A percentile compares a stretch with the other conserved stretches of the same genome.
Evolutionary conservation across 2,797 vertebrate species (phyloP).

Genomic region (Holocentrus rufus): DNA sequence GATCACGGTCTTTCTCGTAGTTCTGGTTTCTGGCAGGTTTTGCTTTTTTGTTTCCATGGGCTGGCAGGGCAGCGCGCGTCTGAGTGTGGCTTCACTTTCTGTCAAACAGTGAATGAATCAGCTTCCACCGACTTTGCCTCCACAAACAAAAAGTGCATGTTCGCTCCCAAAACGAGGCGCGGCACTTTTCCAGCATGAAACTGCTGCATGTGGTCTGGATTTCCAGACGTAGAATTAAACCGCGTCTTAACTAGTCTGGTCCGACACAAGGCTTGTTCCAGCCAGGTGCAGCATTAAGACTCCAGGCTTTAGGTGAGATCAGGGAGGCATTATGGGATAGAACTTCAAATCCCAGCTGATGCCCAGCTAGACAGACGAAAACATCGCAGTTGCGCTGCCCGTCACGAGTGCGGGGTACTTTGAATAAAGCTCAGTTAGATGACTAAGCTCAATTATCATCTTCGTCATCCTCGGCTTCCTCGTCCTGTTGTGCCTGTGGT

Average conservation of each 20-base stretch:
- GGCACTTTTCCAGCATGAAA: conserved; percentile 18
- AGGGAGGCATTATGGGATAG: conserved; percentile 16
- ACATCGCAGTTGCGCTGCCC: conserved; percentile 10
- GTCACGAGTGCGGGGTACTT: conserved; percentile 39
- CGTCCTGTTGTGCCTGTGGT: conserved; percentile 19
- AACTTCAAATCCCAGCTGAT: conserved; percentile 19
- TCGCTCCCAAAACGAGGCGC: not conserved
- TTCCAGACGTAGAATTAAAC: conserved; percentile 63
- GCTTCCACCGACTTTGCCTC: not conserved
- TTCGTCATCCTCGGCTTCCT: conserved; percentile 46
- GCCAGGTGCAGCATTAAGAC: conserved; percentile 27
- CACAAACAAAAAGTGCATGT: not conserved
- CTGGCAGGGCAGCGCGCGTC: not conserved
- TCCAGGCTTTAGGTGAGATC: conserved; percentile 15
- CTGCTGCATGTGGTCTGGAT: conserved; percentile 43
- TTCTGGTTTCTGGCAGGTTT: conserved; percentile 5
- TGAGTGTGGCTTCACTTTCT: not conserved
- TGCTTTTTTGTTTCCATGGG: not conserved
- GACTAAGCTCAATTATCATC: conserved; percentile 56
- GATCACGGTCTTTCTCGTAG: conserved; percentile 15
- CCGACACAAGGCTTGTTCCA: conserved; percentile 25
- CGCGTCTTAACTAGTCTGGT: conserved; percentile 37
- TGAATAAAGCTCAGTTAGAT: conserved; percentile 46
- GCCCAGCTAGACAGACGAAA: conserved; percentile 31
- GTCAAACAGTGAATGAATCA: conserved; percentile 22